These are phyloP conservation scores for Orthosia cruda DNA, from an alignment of 2,888 invertebrate genomes.

Conservation along the genomic window DNA sequence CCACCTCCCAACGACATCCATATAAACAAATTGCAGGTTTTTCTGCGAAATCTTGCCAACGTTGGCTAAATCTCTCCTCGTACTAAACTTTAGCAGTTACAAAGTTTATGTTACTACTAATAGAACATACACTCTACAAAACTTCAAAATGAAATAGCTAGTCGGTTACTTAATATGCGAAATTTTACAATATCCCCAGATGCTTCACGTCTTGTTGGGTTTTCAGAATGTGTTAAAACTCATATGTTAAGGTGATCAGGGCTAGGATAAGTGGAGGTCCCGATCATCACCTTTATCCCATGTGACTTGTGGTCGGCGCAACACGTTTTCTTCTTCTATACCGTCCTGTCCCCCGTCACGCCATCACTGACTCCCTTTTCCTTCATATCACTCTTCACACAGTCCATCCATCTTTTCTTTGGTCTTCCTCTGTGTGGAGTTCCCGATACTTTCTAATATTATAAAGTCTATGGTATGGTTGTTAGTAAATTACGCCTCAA, in stretches of 20 bases:
- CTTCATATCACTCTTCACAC: no score
- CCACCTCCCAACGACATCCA: slow-evolving; percentile 2
- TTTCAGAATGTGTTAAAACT: not conserved
- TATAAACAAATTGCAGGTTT: slow-evolving; percentile 26
- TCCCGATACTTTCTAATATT: no score
- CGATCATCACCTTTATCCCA: not conserved
- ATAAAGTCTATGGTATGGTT: no score
- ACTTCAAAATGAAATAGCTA: slow-evolving; percentile 46
- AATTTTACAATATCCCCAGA: slow-evolving; percentile 31
- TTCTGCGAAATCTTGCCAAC: slow-evolving; percentile 20
- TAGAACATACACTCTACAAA: slow-evolving; percentile 6
- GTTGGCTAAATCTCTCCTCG: slow-evolving; percentile 31
- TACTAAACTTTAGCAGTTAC: slow-evolving; percentile 46
- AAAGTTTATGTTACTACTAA: slow-evolving; percentile 31
- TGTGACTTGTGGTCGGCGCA: no score
- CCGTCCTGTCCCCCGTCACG: no score
- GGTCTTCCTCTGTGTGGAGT: no score
- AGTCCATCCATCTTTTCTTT: no score
- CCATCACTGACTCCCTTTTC: no score
- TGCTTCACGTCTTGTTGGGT: not conserved
- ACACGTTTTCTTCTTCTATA: no score
- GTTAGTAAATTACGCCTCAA: no score
- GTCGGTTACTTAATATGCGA: slow-evolving; percentile 29
- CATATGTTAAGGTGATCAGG: no score
- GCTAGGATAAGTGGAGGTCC: not conserved